Percentiles rank a stretch among this genome's conserved stretches.
Conservation (phyloP, 2,113 vertebrate genomes). For the Gasterosteus aculeatus region DNA sequence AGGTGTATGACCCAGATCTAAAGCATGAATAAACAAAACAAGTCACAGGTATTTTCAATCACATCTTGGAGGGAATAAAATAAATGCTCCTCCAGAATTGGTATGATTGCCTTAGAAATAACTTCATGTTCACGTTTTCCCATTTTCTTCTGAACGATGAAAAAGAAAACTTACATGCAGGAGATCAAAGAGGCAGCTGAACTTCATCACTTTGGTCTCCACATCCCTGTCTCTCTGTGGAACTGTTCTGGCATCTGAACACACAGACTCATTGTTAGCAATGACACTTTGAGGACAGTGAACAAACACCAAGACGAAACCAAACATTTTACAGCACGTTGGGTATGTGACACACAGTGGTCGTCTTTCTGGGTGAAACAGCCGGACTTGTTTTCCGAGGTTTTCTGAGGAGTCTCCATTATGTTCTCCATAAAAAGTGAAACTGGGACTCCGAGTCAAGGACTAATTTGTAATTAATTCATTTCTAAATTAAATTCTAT, state of each 20-base stretch:
- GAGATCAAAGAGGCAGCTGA: neutral
- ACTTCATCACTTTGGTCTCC: neutral
- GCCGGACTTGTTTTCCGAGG: neutral
- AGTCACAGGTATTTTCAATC: neutral
- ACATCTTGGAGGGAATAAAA: neutral
- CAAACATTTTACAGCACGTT: neutral
- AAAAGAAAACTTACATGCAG: neutral
- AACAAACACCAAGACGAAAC: neutral
- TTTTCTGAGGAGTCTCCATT: slow-evolving; percentile 12
- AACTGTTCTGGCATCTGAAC: neutral
- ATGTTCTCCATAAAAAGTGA: slow-evolving; percentile 17
- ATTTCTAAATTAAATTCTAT: neutral
- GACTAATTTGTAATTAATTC: neutral
- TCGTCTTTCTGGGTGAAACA: neutral
- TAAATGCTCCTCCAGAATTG: neutral
- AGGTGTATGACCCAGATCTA: neutral
- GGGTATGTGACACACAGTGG: neutral
- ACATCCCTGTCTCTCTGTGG: neutral
- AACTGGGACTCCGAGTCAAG: neutral
- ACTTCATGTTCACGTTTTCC: neutral
- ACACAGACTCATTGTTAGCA: neutral
- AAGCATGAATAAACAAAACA: neutral
- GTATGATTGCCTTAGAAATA: neutral
- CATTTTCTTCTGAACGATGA: neutral
- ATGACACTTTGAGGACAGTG: neutral